Evolutionary conservation across 2,797 vertebrate genomes (phyloP), one percentile per base, ranked within the genome.

Genomic region (Kryptolebias ocellatus): DNA sequence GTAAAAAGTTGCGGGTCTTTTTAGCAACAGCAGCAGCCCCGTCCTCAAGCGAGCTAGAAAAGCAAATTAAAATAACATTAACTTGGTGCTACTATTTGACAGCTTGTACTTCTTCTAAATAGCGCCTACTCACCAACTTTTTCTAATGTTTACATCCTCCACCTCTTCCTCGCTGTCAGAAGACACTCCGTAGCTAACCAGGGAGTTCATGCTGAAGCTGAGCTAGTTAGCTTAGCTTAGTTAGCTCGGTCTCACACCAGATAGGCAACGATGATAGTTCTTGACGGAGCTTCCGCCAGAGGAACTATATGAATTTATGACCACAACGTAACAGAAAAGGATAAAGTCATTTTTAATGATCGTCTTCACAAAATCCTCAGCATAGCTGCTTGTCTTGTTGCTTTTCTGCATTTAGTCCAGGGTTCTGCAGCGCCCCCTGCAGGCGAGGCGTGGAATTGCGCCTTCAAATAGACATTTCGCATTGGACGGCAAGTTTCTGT

Each of bases 151-250:
- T 56, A 18, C 72, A n/a, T 72, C 80, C 1, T 78, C 80, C 14
- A 4, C 77, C 0, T 91, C 92, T n/a, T 73, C 88, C 15, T 94
- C 93, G 11, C 89, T 90, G 65, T 94, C 93, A 4, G 94, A 95
- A 8, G 94, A 95, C 28, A 91, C 57, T 42, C 91, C 92, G 74
- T 95, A 95, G 10, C 92, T 92, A 7, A 95, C 93, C 39, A 94
- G 86, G n/a, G 92, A 90, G 71, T 90, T 90, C 92, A 93, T 93
- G 2, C 37, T 55, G 18, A 47, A 64, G 65, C 60, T 72, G 58
- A 64, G 50, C 17, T 69, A 62, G 47, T 24, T 66, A 60, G 55
- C 64, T 24, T 66, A 60, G 55, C 64, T 31, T 28, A 17, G 31
- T 17, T 2, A 60, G 71, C 64, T 54, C 31, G 5, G 44, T 56